Percentiles rank a stretch among this genome's conserved stretches.
These are phyloP conservation scores for Phymorhynchus buccinoides DNA, from an alignment of 1,140 invertebrate genomes.

Conservation along the genomic window DNA sequence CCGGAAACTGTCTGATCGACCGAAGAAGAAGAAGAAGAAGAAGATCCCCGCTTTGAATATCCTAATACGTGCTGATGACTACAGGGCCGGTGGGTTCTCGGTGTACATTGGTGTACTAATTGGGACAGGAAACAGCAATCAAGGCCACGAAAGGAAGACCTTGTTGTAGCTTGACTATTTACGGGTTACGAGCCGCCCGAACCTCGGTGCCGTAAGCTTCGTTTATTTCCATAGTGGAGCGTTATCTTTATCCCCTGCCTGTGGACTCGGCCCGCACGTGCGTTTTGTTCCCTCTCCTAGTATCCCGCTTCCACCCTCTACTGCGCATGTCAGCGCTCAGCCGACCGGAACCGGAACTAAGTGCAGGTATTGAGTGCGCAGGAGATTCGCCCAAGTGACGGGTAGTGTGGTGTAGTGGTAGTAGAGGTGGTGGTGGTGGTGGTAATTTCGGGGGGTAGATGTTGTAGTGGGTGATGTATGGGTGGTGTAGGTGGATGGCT, in stretches of 20 bases:
- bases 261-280: conserved; percentile 28
- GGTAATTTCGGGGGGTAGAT: too few species aligned
- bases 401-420: neutral
- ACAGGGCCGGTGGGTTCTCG: too few species aligned
- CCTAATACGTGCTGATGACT: too few species aligned
- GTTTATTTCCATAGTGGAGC: conserved; percentile 30
- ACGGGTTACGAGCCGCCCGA: conserved; percentile 21
- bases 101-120: conserved; percentile 28
- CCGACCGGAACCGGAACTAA: conserved; percentile 15
- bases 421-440: too few species aligned
- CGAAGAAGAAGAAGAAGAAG: too few species aligned
- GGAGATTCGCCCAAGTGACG: conserved; percentile 29
- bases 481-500: too few species aligned
- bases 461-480: too few species aligned
- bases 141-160: conserved; percentile 13
- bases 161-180: neutral
- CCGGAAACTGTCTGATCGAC: too few species aligned
- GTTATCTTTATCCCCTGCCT: conserved; percentile 28
- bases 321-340: conserved; percentile 30
- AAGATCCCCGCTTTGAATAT: too few species aligned
- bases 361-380: neutral
- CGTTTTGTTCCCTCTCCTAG: neutral
- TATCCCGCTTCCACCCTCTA: neutral
- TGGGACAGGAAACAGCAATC: conserved; percentile 31
- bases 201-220: conserved; percentile 13